Conservation (phyloP, 2,888 invertebrate species). For the Agapetus fuscipes region DNA sequence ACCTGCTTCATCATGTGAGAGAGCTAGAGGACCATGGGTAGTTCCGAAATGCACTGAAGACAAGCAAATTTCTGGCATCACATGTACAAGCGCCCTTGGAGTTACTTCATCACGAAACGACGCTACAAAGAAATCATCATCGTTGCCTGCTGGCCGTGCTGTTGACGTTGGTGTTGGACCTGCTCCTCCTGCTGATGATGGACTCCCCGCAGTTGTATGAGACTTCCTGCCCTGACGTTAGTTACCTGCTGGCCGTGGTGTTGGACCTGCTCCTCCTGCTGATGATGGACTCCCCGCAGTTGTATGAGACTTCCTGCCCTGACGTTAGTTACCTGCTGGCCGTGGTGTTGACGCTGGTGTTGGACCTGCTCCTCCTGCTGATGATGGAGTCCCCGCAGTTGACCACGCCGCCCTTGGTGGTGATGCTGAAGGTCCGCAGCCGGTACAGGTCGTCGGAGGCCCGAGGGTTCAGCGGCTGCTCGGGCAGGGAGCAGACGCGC, state of each 20-base stretch:
- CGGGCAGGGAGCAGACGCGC: conserved; percentile 75
- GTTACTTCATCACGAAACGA: too few species aligned
- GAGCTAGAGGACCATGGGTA: too few species aligned
- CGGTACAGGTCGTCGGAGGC: conserved; percentile 77
- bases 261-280: conserved; percentile 83
- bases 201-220: conserved; percentile 86
- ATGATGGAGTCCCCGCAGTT: conserved; percentile 87
- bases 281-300: conserved; percentile 84
- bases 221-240: too few species aligned
- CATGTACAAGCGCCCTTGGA: too few species aligned
- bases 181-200: conserved; percentile 73
- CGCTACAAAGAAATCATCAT: too few species aligned
- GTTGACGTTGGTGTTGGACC: conserved; percentile 83
- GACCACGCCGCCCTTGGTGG: conserved; percentile 77
- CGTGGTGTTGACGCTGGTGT: conserved; percentile 80
- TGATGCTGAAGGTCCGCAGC: conserved; percentile 76
- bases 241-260: conserved; percentile 69
- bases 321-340: conserved; percentile 69
- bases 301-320: too few species aligned
- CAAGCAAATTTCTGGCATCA: too few species aligned
- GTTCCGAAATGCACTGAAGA: too few species aligned
- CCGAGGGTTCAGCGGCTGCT: conserved; percentile 78
- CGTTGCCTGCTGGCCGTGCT: conserved; percentile 72
- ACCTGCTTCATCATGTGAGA: too few species aligned
- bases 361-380: conserved; percentile 73